phyloP scores from a whole-genome alignment of 2,888 invertebrate genomes.

The Seira sanloemensis region DNA sequence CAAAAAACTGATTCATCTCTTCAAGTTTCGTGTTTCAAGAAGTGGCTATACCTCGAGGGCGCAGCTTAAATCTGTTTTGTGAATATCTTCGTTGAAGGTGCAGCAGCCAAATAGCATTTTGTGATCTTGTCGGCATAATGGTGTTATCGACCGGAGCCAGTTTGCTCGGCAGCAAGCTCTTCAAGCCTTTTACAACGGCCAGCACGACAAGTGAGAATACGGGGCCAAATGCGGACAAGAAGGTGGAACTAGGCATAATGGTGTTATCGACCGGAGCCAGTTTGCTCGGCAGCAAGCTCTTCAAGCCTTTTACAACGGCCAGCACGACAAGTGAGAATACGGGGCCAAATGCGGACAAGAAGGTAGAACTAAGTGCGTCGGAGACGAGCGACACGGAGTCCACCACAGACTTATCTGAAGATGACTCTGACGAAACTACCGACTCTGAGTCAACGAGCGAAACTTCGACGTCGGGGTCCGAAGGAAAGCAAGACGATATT shows the following conservation, averaged over 20 bases:
- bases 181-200: background rate
- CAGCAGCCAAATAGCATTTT: no score
- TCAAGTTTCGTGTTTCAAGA: no score
- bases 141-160: conserved; percentile 24
- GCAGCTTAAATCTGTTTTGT: no score
- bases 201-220: background rate
- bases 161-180: conserved; percentile 22
- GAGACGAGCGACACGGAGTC: conserved; percentile 26
- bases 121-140: no score
- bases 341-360: background rate
- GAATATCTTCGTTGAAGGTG: no score
- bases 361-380: conserved; percentile 26
- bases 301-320: background rate
- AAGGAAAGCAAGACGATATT: conserved; percentile 16
- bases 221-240: background rate
- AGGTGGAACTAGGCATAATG: conserved; percentile 35
- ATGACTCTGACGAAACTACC: conserved; percentile 18
- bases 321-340: background rate
- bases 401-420: conserved; percentile 21
- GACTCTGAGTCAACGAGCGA: conserved; percentile 5
- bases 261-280: conserved; percentile 24
- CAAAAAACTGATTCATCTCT: no score
- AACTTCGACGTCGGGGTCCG: conserved; percentile 26
- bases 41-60: no score
- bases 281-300: conserved; percentile 22